A percentile compares a stretch with the other conserved stretches of the same genome.
phyloP scores from a whole-genome alignment of 1,140 invertebrate genomes.

The Drosophila sucinea region DNA sequence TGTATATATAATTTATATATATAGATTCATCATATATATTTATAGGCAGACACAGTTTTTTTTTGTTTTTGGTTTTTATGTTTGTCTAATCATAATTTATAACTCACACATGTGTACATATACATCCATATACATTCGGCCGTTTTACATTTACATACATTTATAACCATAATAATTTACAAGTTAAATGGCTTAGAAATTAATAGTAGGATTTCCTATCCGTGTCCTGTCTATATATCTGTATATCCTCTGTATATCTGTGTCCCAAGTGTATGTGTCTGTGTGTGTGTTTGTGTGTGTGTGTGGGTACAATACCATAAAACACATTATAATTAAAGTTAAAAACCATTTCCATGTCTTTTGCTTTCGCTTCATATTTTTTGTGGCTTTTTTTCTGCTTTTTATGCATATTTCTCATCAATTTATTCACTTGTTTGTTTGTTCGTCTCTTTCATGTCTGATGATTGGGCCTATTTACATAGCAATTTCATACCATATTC shows the following conservation, averaged over 20 bases:
- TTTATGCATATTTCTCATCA: slow-evolving; percentile 16
- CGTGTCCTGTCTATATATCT: slow-evolving; percentile 6
- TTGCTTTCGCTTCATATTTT: slow-evolving; percentile 23
- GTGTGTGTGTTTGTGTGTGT: slow-evolving; percentile 10
- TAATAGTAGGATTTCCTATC: slow-evolving; percentile 74
- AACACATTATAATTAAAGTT: slow-evolving; percentile 79
- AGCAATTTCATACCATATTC: slow-evolving; percentile 49
- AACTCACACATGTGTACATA: slow-evolving; percentile 51
- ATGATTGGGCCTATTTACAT: slow-evolving; percentile 68
- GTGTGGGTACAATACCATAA: slow-evolving; percentile 67
- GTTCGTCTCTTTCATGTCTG: slow-evolving; percentile 15
- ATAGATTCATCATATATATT: slow-evolving; percentile 45
- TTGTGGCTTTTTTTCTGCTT: slow-evolving; percentile 5
- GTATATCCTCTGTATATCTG: slow-evolving; percentile 1
- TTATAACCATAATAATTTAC: slow-evolving; percentile 82
- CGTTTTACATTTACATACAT: slow-evolving; percentile 69
- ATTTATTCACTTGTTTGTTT: slow-evolving; percentile 33
- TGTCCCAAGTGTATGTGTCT: not conserved
- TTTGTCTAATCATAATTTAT: slow-evolving; percentile 44
- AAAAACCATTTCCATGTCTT: slow-evolving; percentile 53
- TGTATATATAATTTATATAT: slow-evolving; percentile 34
- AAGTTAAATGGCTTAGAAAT: slow-evolving; percentile 81
- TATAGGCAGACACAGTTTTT: slow-evolving; percentile 66
- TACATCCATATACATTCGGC: slow-evolving; percentile 24
- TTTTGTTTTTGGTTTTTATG: slow-evolving; percentile 11